Conservation (phyloP, 2,888 invertebrate genomes). For the Onthophagus sagittarius region DNA sequence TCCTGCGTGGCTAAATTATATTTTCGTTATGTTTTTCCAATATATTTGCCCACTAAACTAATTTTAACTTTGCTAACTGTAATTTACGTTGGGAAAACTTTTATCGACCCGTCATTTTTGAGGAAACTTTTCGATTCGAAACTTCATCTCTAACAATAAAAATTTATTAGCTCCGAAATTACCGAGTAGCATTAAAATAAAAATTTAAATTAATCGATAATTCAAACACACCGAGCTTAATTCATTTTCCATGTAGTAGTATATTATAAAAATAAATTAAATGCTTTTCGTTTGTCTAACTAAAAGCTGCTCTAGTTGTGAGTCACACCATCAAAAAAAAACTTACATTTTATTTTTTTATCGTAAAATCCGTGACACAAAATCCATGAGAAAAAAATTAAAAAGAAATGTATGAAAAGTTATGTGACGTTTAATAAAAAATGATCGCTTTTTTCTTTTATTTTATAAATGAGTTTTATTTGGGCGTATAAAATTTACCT, state of each 20-base stretch:
- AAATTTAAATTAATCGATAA: too few relatives aligned
- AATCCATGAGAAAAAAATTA: not conserved
- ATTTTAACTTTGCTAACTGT: too few relatives aligned
- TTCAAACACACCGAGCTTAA: not conserved
- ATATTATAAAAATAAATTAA: not conserved
- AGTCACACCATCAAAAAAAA: not conserved
- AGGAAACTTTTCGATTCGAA: too few relatives aligned
- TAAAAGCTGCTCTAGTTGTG: not conserved
- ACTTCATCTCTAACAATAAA: too few relatives aligned
- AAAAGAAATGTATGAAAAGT: constrained; percentile 5
- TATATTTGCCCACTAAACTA: too few relatives aligned
- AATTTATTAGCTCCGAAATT: too few relatives aligned
- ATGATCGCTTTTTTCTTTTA: not conserved
- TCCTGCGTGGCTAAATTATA: too few relatives aligned
- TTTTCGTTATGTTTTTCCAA: too few relatives aligned
- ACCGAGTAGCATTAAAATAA: too few relatives aligned
- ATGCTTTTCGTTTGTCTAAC: not conserved
- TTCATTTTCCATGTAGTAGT: not conserved
- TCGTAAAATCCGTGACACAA: constrained; percentile 7
- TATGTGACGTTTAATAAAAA: constrained; percentile 1
- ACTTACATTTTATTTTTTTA: constrained; percentile 5
- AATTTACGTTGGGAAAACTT: too few relatives aligned
- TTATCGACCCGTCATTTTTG: too few relatives aligned
- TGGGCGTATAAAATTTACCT: constrained; percentile 56
- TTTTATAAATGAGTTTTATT: too few relatives aligned